Evolutionary conservation across 2,888 invertebrate species (phyloP).

Genomic region (Meta bourneti): DNA sequence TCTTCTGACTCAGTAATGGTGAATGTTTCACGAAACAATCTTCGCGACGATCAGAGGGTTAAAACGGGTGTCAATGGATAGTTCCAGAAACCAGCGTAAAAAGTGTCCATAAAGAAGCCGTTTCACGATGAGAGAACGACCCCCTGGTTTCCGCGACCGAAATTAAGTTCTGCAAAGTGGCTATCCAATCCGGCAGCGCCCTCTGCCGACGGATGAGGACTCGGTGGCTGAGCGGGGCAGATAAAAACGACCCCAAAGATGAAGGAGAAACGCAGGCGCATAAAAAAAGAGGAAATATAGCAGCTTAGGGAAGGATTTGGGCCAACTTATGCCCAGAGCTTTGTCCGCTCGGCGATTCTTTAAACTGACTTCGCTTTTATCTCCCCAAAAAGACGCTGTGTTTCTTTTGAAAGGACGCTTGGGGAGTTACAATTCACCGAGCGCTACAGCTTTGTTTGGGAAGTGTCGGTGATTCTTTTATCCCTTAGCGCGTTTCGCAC

Average conservation of each 20-base stretch:
- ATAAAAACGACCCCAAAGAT: constrained; percentile 34
- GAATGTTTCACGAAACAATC: too few species aligned
- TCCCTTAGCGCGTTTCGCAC: too few species aligned
- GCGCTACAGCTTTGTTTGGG: background rate
- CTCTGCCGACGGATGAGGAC: constrained; percentile 45
- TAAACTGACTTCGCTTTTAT: background rate
- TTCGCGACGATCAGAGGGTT: too few species aligned
- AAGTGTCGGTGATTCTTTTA: background rate
- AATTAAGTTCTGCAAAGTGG: constrained; percentile 60
- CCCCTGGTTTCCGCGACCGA: constrained; percentile 21
- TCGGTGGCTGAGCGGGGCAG: constrained; percentile 8
- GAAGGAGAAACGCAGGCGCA: background rate
- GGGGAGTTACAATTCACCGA: constrained; percentile 16
- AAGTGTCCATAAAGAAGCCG: too few species aligned
- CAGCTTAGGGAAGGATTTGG: constrained; percentile 25
- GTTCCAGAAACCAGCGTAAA: too few species aligned
- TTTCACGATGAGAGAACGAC: background rate
- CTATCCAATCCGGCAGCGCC: constrained; percentile 40
- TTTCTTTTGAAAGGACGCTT: background rate
- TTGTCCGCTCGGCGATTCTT: constrained; percentile 24
- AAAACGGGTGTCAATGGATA: too few species aligned
- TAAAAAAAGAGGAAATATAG: constrained; percentile 4
- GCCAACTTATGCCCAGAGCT: constrained; percentile 26
- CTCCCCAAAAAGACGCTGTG: background rate
- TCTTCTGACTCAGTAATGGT: too few species aligned